A percentile compares a stretch with the other conserved stretches of the same genome.
Conservation (phyloP, 2,888 invertebrate genomes). For the Ferrisia virgata region DNA sequence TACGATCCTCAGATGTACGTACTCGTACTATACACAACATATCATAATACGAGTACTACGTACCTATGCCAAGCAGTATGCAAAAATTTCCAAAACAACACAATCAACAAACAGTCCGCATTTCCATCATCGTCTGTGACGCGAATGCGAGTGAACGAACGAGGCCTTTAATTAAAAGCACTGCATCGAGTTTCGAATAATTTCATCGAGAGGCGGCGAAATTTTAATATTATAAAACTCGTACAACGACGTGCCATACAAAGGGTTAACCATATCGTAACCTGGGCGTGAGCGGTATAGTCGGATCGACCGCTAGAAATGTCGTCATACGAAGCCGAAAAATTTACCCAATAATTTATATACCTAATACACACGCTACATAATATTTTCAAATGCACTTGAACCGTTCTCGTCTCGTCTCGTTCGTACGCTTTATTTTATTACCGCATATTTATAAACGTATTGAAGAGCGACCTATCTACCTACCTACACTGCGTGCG, state of each 20-base stretch:
- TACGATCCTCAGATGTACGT: background rate
- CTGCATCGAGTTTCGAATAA: background rate
- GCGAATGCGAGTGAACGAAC: background rate
- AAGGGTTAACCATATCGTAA: background rate
- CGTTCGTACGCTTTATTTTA: no score
- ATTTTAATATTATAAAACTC: slow-evolving; percentile 9
- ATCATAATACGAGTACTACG: no score
- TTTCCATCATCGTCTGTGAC: background rate
- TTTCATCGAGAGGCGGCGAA: background rate
- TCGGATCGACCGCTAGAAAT: background rate
- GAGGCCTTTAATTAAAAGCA: background rate
- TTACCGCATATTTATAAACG: no score
- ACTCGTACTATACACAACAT: background rate
- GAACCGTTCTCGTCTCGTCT: background rate
- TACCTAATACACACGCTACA: background rate
- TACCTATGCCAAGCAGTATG: no score
- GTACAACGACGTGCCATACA: background rate
- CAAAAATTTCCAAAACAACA: background rate
- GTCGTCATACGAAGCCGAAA: background rate
- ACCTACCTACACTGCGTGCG: background rate
- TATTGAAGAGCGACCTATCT: no score
- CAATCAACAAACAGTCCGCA: background rate
- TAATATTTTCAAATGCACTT: background rate
- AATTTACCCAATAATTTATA: background rate
- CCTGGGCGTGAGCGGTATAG: background rate